Evolutionary conservation across 2,888 invertebrate species (phyloP), one percentile per base, ranked within the genome.

Genomic region (Hypena proboscidalis): DNA sequence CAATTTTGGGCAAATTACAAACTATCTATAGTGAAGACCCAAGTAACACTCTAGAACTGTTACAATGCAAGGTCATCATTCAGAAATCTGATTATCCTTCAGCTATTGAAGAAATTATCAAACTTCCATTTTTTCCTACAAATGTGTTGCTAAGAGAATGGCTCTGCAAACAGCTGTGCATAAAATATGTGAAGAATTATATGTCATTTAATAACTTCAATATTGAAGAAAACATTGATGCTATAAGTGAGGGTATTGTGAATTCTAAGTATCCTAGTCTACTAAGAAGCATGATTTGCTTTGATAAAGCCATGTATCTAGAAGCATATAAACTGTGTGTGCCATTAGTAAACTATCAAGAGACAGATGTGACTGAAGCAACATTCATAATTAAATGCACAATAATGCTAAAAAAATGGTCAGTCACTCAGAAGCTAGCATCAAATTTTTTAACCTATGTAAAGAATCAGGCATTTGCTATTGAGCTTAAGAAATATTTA

Each of bases 191-290:
- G 7, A 61, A 83, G 47, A 59, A 68, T n/a, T n/a, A n/a, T 21
- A 73, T 77, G 58, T 75, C 82, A 43, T 85, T 89, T 48, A 56
- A 54, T 41, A 58, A 64, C 33, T 70, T 89, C 33, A 75, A 85
- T 19, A 89, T 94, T 53, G 85, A 91, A 39, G 66, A 78, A 23
- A 91, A 92, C 72, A 85, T 91, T 34, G 83, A 92, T 29, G 76
- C 78, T 46, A 83, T 96, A 2, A 77, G 92, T 35, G 73, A 86
- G 34, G 75, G 94, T 3, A 92, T 95, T 63, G 75, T 91, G 51
- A 90, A 92, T 49, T 94, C 94, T 0, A 91, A 92, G 60, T 90
- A 93, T 67, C 94, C 92, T 1, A 76, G 92, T 17, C 83, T 95
- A 26, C 91, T 95, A 1, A 92, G 92, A 79, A 93, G 93, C 20